Base-by-base conservation (phyloP, 2,113 vertebrate genomes). In the Corythaixoides concolor region DNA sequence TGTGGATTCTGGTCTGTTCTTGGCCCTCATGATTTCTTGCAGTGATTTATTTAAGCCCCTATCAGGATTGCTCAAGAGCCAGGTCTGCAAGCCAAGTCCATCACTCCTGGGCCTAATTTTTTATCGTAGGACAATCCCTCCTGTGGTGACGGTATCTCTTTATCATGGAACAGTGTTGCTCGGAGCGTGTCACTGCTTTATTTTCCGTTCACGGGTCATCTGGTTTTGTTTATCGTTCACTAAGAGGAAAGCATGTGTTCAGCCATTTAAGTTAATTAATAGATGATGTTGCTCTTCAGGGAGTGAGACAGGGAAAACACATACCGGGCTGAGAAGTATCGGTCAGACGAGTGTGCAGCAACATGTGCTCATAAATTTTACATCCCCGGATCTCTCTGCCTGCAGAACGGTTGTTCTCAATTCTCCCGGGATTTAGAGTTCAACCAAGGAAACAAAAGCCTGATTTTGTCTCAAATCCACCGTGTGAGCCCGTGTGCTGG, bases 401-500 rank as follows among this genome's bases (percentile, higher is more conserved):
- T 39, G 18, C 33, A n/a, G 37, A 56, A 43, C 12, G 53, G 26
- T 47, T 47, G 70, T 73, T 87, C 74, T 62, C 58, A 22, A 0
- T 35, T 75, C 39, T 63, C 35, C 35, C 1, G 2, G 50, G 68
- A 78, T 83, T 69, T 21, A 88, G 69, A 67, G 68, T 43, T 78
- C 88, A 85, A n/a, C 73, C 37, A n/a, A 81, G 52, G 27, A 52
- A 68, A 47, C 7, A 15, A 52, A 89, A 85, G 28, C 23, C 66
- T 26, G 47, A 12, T 4, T n/a, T 79, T 53, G 47, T 78, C 62
- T 52, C 52, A 39, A 56, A 39, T 78, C 27, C 43, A 59, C 43
- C 0, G 2, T 3, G 2, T 5, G 24, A 78, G 39, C 15, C 52
- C 1, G 0, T 37, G 39, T 15, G 41, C 63, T 49, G 72, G 45